phyloP scores from a whole-genome alignment of 1,140 invertebrate species.

The Hyles euphorbiae region DNA sequence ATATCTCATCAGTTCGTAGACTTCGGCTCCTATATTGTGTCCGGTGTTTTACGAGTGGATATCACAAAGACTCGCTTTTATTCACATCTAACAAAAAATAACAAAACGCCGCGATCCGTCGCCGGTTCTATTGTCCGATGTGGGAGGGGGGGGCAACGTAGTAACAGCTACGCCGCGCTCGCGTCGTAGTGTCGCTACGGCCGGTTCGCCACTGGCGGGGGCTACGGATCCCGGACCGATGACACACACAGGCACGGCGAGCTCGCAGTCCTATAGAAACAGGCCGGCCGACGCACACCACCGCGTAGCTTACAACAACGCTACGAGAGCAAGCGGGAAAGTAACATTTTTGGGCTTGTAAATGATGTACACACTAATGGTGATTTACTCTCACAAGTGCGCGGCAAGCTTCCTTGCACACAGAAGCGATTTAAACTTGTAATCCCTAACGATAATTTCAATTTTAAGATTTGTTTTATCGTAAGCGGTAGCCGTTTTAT shows the following conservation, averaged over 20 bases:
- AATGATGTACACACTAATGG: conserved; percentile 61
- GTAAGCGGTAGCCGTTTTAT: conserved; percentile 9
- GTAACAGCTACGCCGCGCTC: conserved; percentile 48
- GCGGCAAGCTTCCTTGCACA: conserved; percentile 49
- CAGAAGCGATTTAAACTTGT: conserved; percentile 71
- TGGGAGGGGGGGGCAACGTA: conserved; percentile 27
- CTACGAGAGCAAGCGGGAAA: conserved; percentile 56
- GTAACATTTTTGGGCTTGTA: conserved; percentile 67
- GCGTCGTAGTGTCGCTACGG: conserved; percentile 57
- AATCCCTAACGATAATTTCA: conserved; percentile 73
- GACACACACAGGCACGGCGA: conserved; percentile 40
- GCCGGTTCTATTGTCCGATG: conserved; percentile 61
- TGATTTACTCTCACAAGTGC: conserved; percentile 53
- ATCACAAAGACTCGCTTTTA: conserved; percentile 43
- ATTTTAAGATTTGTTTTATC: conserved; percentile 65
- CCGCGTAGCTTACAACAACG: conserved; percentile 36
- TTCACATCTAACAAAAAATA: conserved; percentile 49
- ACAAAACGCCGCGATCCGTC: conserved; percentile 55
- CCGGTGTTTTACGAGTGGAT: conserved; percentile 35
- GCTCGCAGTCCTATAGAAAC: conserved; percentile 24
- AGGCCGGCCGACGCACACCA: conserved; percentile 45
- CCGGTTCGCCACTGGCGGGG: conserved; percentile 63
- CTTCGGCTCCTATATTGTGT: conserved; percentile 50
- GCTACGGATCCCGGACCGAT: conserved; percentile 60
- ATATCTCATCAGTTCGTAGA: conserved; percentile 40